These are phyloP conservation scores for Aeoliscus strigatus DNA, from an alignment of 2,797 vertebrate species.

Conservation along the genomic window DNA sequence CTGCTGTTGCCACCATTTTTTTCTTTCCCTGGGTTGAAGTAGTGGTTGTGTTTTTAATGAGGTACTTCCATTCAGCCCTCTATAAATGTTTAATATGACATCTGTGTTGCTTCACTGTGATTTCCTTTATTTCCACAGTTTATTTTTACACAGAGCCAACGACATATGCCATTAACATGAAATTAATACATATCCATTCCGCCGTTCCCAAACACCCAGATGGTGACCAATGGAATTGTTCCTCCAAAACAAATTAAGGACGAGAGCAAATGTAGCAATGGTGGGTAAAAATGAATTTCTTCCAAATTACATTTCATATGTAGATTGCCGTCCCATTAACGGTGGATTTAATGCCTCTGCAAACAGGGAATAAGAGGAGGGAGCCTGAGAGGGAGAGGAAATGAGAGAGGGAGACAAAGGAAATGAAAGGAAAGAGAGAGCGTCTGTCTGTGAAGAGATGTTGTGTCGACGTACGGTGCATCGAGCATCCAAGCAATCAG, in stretches of 20 bases:
- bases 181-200: constrained; percentile 42
- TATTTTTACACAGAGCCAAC: constrained; percentile 31
- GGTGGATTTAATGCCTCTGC: constrained; percentile 62
- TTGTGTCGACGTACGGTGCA: too few relatives aligned
- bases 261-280: constrained; percentile 74
- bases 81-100: constrained; percentile 57
- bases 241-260: constrained; percentile 68
- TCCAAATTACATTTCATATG: constrained; percentile 78
- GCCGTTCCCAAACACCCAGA: constrained; percentile 53
- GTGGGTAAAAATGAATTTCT: constrained; percentile 75
- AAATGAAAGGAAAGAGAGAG: constrained; percentile 37
- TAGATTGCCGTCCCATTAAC: constrained; percentile 72
- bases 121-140: constrained; percentile 23
- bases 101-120: constrained; percentile 41
- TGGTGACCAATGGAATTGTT: constrained; percentile 68
- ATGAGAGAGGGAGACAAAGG: constrained; percentile 42
- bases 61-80: constrained; percentile 31
- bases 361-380: constrained; percentile 47
- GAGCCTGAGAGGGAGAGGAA: constrained; percentile 40
- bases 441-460: constrained; percentile 5
- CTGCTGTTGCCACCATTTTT: constrained; percentile 46
- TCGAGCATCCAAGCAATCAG: too few relatives aligned
- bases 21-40: constrained; percentile 30
- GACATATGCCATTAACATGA: constrained; percentile 51
- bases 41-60: constrained; percentile 45